A percentile compares a stretch with the other conserved stretches of the same genome.
Conservation (phyloP, 2,797 vertebrate genomes). For the Poecilia velifera region DNA sequence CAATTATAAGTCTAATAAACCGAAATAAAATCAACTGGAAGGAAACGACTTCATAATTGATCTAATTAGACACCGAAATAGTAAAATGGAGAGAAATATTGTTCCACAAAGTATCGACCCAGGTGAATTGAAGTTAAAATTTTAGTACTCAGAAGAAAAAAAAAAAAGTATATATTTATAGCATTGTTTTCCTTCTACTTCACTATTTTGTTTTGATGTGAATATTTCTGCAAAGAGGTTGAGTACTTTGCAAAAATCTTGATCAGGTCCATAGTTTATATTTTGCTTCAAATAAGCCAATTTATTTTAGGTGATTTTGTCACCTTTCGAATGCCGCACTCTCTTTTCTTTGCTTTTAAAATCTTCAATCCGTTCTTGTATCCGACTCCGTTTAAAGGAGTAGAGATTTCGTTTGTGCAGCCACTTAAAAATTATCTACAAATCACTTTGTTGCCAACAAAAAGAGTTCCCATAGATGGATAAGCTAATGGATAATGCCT, state of each 20-base stretch:
- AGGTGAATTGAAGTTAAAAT: neutral
- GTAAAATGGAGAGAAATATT: neutral
- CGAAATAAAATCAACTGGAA: neutral
- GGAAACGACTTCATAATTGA: neutral
- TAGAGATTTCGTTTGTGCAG: neutral
- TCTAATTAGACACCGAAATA: neutral
- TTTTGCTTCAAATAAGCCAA: neutral
- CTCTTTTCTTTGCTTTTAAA: neutral
- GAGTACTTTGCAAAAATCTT: neutral
- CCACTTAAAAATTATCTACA: neutral
- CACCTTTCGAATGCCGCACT: neutral
- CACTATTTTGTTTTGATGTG: neutral
- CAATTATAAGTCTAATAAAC: neutral
- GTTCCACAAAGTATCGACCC: neutral
- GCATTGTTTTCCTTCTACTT: neutral
- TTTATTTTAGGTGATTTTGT: neutral
- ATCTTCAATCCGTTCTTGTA: neutral
- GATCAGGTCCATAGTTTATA: neutral
- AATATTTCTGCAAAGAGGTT: neutral
- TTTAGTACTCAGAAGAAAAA: neutral
- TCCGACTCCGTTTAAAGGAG: neutral
- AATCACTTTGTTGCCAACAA: neutral
- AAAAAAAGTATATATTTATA: too few relatives aligned
- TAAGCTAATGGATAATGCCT: neutral
- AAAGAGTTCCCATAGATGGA: neutral